Percentiles rank a stretch among this genome's conserved stretches.
Conservation (phyloP, 2,113 vertebrate species). For the Antennarius striatus region DNA sequence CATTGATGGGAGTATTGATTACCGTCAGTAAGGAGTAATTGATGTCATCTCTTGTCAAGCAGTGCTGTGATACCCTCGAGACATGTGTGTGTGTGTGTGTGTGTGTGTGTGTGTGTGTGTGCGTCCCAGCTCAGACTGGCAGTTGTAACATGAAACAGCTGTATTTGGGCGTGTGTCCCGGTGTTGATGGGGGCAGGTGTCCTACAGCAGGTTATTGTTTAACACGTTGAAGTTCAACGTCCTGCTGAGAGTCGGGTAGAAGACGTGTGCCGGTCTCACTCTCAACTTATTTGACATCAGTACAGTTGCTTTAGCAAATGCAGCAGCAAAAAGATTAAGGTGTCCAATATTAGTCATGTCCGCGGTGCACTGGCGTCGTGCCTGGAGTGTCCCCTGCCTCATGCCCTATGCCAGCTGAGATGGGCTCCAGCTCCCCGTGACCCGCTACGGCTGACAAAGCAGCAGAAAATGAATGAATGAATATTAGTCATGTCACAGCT, state of each 20-base stretch:
- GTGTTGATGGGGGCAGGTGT: conserved; percentile 45
- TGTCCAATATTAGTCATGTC: too few species aligned
- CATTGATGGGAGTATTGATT: conserved; percentile 54
- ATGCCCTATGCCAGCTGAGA: too few species aligned
- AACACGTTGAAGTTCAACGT: conserved; percentile 2
- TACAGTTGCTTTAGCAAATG: too few species aligned
- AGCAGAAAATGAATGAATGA: too few species aligned
- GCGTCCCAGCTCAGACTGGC: conserved; percentile 28
- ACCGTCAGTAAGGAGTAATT: conserved; percentile 44
- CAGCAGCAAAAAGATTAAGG: too few species aligned
- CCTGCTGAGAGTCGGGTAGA: conserved; percentile 8
- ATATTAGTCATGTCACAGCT: too few species aligned
- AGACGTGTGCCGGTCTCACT: neutral
- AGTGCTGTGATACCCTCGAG: conserved; percentile 23
- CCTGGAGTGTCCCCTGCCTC: too few species aligned
- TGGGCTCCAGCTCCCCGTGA: too few species aligned
- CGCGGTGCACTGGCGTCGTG: too few species aligned
- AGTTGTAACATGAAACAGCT: conserved; percentile 52
- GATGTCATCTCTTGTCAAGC: conserved; percentile 30
- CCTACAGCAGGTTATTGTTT: conserved; percentile 25
- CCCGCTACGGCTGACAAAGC: too few species aligned
- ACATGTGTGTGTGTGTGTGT: conserved; percentile 6
- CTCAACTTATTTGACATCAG: too few species aligned
- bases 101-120: conserved; percentile 13
- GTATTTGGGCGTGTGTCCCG: neutral